A percentile compares a stretch with the other conserved stretches of the same genome.
These are phyloP conservation scores for Buphagus erythrorhynchus DNA, from an alignment of 2,797 vertebrate species.

Conservation along the genomic window DNA sequence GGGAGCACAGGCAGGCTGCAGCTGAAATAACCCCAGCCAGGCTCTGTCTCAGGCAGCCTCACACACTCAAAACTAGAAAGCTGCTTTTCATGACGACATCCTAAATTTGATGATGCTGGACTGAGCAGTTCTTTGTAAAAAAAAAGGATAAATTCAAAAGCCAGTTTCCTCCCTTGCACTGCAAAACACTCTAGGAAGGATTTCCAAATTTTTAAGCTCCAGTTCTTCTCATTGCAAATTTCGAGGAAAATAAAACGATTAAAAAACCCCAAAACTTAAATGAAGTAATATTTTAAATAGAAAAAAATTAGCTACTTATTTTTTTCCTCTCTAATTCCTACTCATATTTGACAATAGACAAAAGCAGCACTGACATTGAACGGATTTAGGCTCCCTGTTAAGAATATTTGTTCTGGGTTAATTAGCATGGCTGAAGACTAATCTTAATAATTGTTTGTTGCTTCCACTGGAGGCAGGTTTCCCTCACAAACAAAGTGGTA, in stretches of 20 bases:
- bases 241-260: not conserved
- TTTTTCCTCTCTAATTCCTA: conserved; percentile 27
- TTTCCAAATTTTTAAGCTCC: not conserved
- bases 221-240: not conserved
- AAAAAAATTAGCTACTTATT: not conserved
- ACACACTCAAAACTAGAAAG: not conserved
- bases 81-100: not conserved
- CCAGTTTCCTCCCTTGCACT: not conserved
- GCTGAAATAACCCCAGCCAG: not conserved
- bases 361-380: conserved; percentile 52
- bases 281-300: not conserved
- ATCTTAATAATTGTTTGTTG: conserved; percentile 74
- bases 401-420: conserved; percentile 66
- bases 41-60: rapidly evolving
- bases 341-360: conserved; percentile 50
- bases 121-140: not conserved
- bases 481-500: conserved; percentile 62
- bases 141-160: conserved; percentile 31
- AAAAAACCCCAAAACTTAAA: not conserved
- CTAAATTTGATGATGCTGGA: not conserved
- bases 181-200: not conserved
- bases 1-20: not conserved
- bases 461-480: conserved; percentile 76
- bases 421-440: conserved; percentile 69
- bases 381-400: conserved; percentile 51